phyloP scores from a whole-genome alignment of 2,797 vertebrate genomes.

The Myotis daubentonii region DNA sequence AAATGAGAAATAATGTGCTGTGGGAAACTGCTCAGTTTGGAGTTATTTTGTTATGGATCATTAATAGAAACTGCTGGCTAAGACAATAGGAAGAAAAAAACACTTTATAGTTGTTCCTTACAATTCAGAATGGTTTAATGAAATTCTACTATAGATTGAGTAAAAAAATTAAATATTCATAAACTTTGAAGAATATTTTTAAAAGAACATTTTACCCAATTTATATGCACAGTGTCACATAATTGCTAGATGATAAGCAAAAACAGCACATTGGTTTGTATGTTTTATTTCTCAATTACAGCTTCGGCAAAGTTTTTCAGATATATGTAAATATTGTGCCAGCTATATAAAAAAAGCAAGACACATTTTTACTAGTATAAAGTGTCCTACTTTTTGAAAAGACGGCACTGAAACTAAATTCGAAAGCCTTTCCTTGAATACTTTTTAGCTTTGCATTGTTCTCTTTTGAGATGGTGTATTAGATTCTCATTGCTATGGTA shows the following conservation, averaged over 20 bases:
- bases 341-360: conserved; percentile 37
- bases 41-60: not conserved
- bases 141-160: not conserved
- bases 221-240: not conserved
- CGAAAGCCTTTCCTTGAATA: not conserved
- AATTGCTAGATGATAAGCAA: not conserved
- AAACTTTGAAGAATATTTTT: not conserved
- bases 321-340: conserved; percentile 24
- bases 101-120: conserved; percentile 3
- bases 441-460: not conserved
- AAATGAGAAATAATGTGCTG: not conserved
- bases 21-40: not conserved
- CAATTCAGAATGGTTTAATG: not conserved
- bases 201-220: not conserved
- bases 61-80: not conserved
- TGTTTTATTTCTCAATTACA: conserved; percentile 41
- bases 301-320: not conserved
- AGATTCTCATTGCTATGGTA: not conserved
- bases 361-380: not conserved
- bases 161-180: not conserved
- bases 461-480: not conserved
- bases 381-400: not conserved
- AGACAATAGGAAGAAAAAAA: not conserved
- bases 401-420: conserved; percentile 13
- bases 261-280: not conserved